Evolutionary conservation across 1,140 invertebrate genomes (phyloP), one percentile per base, ranked within the genome.

Genomic region (Carposina sasakii): DNA sequence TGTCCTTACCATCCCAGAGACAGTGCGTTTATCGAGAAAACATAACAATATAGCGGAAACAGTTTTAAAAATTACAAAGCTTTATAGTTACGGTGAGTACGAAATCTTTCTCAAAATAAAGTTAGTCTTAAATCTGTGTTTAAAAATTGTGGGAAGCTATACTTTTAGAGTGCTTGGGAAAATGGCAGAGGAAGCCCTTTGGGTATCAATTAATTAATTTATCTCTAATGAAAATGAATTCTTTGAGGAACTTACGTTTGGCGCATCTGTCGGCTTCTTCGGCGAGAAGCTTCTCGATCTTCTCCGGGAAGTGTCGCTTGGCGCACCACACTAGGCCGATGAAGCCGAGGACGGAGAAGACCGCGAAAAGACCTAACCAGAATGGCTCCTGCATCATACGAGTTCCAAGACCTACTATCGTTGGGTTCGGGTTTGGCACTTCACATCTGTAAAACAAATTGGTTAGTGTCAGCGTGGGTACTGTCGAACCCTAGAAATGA

Each of bases 361-460:
- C 92, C 0, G 92, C 92, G 67, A 94, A 92, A 12, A 94, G 84
- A 1, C 92, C 92, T 12, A 94, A 76, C 92, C 92, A 94, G 73
- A 94, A 94, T 0, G 92, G 92, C 71, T 94, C 92, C 60, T 93
- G 90, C 3, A 94, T 81, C 92, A 94, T 94, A 17, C 92, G 72
- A 46, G 93, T 87, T 61, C 74, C 93, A 86, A 85, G 90, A 89
- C 63, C 86, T 62, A 81, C 67, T 24, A 81, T 81, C 41, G 77
- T 78, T 2, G 81, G 75, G 0, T 69, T 69, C 0, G 79, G 79
- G 24, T 83, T 83, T 43, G 74, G 77, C 20, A 71, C 71, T 65
- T 83, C 79, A 40, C 79, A 81, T 47, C 76, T 83, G 62, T 42
- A 54, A 54, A 49, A 26, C 28, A 55, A 48, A 12, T 20, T n/a